phyloP scores from a whole-genome alignment of 2,113 vertebrate genomes.

The Melanocharis versteri region DNA sequence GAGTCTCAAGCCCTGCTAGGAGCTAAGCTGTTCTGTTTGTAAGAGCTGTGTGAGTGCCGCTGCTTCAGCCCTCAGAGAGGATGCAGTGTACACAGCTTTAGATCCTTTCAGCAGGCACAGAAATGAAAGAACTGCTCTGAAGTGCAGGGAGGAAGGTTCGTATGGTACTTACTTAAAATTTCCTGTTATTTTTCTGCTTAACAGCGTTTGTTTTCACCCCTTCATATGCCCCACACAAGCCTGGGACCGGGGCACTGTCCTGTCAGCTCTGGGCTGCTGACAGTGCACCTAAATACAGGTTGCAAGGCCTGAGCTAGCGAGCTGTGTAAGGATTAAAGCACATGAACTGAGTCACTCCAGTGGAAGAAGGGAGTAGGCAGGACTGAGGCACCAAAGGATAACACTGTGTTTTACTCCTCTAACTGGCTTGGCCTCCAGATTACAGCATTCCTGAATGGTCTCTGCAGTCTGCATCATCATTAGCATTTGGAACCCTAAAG shows the following conservation, averaged over 20 bases:
- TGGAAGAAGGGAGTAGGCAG: not conserved
- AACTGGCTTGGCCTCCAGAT: not conserved
- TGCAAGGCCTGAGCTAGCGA: not conserved
- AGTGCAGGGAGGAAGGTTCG: not conserved
- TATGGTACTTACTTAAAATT: not conserved
- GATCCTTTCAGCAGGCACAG: not conserved
- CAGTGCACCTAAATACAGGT: rapidly evolving
- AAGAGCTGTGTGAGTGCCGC: not conserved
- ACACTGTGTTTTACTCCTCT: not conserved
- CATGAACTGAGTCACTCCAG: not conserved
- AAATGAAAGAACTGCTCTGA: not conserved
- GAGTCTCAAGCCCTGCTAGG: not conserved
- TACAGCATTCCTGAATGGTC: not conserved
- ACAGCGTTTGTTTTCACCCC: rapidly evolving
- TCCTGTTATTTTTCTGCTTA: not conserved
- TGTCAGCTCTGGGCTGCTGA: not conserved
- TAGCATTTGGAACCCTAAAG: not conserved
- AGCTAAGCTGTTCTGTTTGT: not conserved
- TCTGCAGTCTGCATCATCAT: not conserved
- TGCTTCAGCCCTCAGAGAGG: not conserved
- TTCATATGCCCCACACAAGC: not conserved
- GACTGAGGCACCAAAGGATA: not conserved
- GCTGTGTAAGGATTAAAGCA: not conserved
- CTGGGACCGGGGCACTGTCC: not conserved
- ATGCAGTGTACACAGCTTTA: not conserved